Conservation (phyloP, 2,797 vertebrate genomes). For the Acanthurus lineatus region DNA sequence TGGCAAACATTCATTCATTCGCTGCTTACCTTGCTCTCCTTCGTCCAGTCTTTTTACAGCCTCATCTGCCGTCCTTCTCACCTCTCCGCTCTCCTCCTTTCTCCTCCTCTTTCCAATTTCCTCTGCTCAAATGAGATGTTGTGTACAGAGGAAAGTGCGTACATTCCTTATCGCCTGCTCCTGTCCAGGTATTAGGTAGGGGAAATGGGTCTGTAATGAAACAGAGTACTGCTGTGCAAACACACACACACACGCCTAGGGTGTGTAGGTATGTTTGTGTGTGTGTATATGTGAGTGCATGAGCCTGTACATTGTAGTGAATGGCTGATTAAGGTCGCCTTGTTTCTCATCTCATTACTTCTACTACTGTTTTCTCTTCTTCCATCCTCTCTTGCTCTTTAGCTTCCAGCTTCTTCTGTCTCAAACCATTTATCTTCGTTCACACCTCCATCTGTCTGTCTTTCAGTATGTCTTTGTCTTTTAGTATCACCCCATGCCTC, state of each 20-base stretch:
- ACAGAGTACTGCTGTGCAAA: slow-evolving; percentile 70
- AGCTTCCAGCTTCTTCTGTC: slow-evolving; percentile 43
- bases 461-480: slow-evolving; percentile 12
- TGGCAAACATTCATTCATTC: slow-evolving; percentile 59
- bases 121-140: slow-evolving; percentile 83
- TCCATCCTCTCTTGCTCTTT: slow-evolving; percentile 33
- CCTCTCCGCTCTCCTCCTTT: slow-evolving; percentile 69
- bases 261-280: slow-evolving; percentile 14
- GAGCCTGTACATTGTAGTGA: slow-evolving; percentile 9
- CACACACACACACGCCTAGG: slow-evolving; percentile 25
- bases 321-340: slow-evolving; percentile 75
- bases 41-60: slow-evolving; percentile 48
- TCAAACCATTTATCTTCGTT: slow-evolving; percentile 39
- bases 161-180: slow-evolving; percentile 78
- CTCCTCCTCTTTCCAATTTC: slow-evolving; percentile 82
- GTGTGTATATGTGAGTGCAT: neutral
- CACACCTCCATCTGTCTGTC: slow-evolving; percentile 34
- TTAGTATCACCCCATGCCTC: slow-evolving; percentile 11
- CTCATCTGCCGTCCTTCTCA: slow-evolving; percentile 67
- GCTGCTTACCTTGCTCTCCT: slow-evolving; percentile 48
- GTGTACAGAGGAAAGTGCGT: slow-evolving; percentile 74
- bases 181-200: slow-evolving; percentile 74
- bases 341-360: slow-evolving; percentile 70
- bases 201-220: slow-evolving; percentile 79
- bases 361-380: slow-evolving; percentile 41